Evolutionary conservation across 2,888 invertebrate species (phyloP), one percentile per base, ranked within the genome.

Genomic region (Pandemis cinnamomeana): DNA sequence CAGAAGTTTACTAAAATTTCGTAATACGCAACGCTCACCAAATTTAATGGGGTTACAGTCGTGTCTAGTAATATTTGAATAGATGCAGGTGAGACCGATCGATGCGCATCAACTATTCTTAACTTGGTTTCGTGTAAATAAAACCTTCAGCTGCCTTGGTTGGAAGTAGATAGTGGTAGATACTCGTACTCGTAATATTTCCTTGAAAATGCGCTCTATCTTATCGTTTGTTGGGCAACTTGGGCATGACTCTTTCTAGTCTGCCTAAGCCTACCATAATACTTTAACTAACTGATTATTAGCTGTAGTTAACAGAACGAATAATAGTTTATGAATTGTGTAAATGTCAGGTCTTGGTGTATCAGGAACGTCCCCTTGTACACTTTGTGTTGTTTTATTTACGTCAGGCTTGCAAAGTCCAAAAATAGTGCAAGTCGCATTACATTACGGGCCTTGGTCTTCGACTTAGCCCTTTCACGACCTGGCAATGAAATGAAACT

Each of bases 21-120:
- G 7, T 55, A 55, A 55, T 11, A 36, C 2, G 27, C 27, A 53
- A 15, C 53, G 15, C 6, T 2, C 15, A 8, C 20, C 55, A 55
- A 20, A 36, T 36, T 36, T 36, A 36, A 55, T n/a, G 55, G 20
- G 20, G 20, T 20, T 20, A 8, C 20, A 36, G 27, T 36, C 27
- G 20, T 15, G 20, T 20, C 20, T 55, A 8, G 20, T 55, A 20
- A 20, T 55, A 55, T 84, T 84, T 82, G 74, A 82, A 80, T 71
- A 74, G 77, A 77, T 82, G 79, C 83, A 84, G 83, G 84, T 82
- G 79, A 75, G 73, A 76, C 71, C 76, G 78, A 82, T 86, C 81
- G 82, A 83, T 82, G 78, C 75, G 83, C 78, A 77, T 84, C 80
- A 84, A 87, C 83, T 86, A 85, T 86, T 71, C 58, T 42, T 48